Conservation (phyloP, 2,797 vertebrate genomes). For the Labroides dimidiatus region DNA sequence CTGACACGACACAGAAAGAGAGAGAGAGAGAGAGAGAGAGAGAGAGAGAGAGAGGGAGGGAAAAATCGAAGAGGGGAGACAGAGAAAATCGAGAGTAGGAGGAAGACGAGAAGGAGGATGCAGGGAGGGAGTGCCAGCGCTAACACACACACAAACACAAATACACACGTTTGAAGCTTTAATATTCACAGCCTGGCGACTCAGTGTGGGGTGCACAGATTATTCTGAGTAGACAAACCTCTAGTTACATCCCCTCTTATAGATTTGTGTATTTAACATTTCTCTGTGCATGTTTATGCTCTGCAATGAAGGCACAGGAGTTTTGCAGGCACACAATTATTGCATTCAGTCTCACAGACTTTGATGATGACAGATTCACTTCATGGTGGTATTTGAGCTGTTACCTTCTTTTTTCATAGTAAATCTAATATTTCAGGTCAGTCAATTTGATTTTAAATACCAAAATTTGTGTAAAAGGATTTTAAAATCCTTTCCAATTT, state of each 20-base stretch:
- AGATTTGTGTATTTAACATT: background rate
- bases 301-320: slow-evolving; percentile 28
- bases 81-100: slow-evolving; percentile 27
- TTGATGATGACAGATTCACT: background rate
- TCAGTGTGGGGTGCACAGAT: no score
- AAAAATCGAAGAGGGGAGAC: slow-evolving; percentile 26
- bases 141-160: slow-evolving; percentile 2
- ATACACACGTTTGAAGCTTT: slow-evolving; percentile 8
- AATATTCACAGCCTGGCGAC: background rate
- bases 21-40: slow-evolving; percentile 22
- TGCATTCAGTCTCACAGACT: slow-evolving; percentile 5
- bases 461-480: no score
- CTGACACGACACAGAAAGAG: slow-evolving; percentile 31
- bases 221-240: no score
- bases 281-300: background rate
- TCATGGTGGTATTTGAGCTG: background rate
- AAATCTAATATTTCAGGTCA: no score
- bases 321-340: slow-evolving; percentile 42
- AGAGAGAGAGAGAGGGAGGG: slow-evolving; percentile 4
- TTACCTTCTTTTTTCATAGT: no score
- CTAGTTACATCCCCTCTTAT: no score
- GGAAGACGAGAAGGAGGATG: slow-evolving; percentile 10
- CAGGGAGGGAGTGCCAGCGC: background rate
- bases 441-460: no score
- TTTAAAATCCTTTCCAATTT: no score